Conservation (phyloP, 2,888 invertebrate genomes). For the Marasmarcha lunaedactyla region DNA sequence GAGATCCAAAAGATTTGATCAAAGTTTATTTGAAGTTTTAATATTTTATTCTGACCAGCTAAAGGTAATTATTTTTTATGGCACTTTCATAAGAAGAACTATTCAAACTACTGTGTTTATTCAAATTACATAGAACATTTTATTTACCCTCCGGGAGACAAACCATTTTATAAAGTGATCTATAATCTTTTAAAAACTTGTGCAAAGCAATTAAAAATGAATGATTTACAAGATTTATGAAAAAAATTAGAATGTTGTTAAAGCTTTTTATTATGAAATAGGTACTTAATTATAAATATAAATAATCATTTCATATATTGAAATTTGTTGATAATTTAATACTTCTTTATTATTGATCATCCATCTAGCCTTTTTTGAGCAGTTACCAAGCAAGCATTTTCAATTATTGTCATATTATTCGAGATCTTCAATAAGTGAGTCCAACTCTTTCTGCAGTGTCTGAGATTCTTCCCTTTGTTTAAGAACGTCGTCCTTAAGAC, state of each 20-base stretch:
- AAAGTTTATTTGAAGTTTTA: too few species aligned
- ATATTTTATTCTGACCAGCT: too few species aligned
- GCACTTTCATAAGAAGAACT: too few species aligned
- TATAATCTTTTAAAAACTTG: too few species aligned
- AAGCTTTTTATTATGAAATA: constrained; percentile 2
- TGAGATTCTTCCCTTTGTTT: constrained; percentile 85
- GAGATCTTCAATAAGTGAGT: constrained; percentile 87
- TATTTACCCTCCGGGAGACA: too few species aligned
- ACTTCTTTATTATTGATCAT: background rate
- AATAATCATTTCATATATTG: background rate
- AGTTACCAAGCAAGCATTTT: background rate
- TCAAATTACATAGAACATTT: too few species aligned
- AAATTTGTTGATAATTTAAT: too few species aligned
- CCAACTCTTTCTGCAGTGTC: constrained; percentile 83
- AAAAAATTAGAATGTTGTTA: constrained; percentile 1
- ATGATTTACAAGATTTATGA: background rate
- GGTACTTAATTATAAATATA: background rate
- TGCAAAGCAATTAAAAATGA: too few species aligned
- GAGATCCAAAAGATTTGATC: too few species aligned
- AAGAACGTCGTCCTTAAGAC: constrained; percentile 86
- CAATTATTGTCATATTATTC: constrained; percentile 59
- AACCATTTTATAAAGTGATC: too few species aligned
- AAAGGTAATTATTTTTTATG: too few species aligned
- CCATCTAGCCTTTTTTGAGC: background rate
- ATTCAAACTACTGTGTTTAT: too few species aligned